phyloP scores from a whole-genome alignment of 2,797 vertebrate species.

The Leucoraja ocellata region DNA sequence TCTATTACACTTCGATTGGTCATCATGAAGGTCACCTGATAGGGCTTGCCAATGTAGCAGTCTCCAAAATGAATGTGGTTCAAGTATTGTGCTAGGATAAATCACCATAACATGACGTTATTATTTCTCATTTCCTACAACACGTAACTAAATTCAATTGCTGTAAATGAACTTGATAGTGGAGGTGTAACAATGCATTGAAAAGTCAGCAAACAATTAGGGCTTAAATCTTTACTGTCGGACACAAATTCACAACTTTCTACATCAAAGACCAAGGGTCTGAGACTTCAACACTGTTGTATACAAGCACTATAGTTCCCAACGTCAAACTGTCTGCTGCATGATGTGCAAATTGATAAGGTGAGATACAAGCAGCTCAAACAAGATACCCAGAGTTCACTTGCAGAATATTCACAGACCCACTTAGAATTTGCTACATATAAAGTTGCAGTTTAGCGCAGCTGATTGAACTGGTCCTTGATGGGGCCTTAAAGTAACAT shows the following conservation, averaged over 20 bases:
- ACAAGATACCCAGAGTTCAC: no score
- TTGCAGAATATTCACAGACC: no score
- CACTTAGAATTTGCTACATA: no score
- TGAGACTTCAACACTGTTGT: no score
- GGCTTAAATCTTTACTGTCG: not conserved
- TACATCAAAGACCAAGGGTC: not conserved
- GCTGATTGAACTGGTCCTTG: no score
- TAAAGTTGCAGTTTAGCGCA: no score
- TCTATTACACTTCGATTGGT: slow-evolving; percentile 67
- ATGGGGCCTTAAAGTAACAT: no score
- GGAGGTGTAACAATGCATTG: not conserved
- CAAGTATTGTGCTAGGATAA: slow-evolving; percentile 51
- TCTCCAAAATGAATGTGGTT: slow-evolving; percentile 71
- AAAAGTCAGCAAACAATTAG: not conserved
- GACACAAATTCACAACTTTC: not conserved
- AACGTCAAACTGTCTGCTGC: no score
- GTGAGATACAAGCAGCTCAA: no score
- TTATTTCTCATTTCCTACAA: no score
- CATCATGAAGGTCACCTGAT: slow-evolving; percentile 68
- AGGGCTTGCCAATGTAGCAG: slow-evolving; percentile 58
- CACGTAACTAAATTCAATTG: not conserved
- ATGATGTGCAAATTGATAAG: no score
- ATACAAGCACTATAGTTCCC: no score
- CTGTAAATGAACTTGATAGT: not conserved
- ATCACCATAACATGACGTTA: not conserved